Percentiles rank a stretch among this genome's conserved stretches.
Evolutionary conservation across 2,113 vertebrate species (phyloP).

Genomic region (Bos indicus): DNA sequence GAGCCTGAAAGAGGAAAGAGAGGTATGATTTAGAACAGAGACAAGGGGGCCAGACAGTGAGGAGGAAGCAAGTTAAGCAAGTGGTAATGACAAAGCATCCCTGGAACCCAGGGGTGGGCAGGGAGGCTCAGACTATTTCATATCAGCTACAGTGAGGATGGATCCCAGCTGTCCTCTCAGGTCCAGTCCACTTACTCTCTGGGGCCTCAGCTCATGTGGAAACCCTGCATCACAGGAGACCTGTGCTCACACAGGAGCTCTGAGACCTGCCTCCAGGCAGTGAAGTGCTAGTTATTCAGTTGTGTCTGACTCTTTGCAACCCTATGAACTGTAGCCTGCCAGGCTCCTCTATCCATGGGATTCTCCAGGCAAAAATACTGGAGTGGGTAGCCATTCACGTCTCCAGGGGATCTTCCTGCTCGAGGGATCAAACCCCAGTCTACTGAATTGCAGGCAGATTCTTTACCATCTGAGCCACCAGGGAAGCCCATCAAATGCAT

Average conservation of each 20-base stretch:
- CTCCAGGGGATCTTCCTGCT: neutral
- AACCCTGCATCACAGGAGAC: neutral
- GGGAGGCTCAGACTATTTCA: neutral
- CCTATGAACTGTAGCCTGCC: too few species aligned
- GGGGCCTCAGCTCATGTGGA: neutral
- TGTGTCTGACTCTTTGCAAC: too few species aligned
- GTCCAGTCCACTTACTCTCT: fast-evolving
- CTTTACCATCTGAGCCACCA: neutral
- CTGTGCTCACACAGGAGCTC: neutral
- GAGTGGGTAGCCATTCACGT: neutral
- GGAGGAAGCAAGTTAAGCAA: too few species aligned
- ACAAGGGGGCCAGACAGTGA: too few species aligned
- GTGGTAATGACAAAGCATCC: neutral
- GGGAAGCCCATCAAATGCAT: neutral
- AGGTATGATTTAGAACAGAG: too few species aligned
- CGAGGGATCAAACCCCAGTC: neutral
- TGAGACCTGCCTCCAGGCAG: too few species aligned
- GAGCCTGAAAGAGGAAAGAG: too few species aligned
- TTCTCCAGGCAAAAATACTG: neutral
- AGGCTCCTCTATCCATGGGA: too few species aligned
- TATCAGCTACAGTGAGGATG: neutral
- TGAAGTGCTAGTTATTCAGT: too few species aligned
- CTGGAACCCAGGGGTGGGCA: neutral
- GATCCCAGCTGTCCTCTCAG: neutral
- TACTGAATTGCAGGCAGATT: neutral